phyloP scores from a whole-genome alignment of 1,140 invertebrate species.

The Macrobrachium nipponense region DNA sequence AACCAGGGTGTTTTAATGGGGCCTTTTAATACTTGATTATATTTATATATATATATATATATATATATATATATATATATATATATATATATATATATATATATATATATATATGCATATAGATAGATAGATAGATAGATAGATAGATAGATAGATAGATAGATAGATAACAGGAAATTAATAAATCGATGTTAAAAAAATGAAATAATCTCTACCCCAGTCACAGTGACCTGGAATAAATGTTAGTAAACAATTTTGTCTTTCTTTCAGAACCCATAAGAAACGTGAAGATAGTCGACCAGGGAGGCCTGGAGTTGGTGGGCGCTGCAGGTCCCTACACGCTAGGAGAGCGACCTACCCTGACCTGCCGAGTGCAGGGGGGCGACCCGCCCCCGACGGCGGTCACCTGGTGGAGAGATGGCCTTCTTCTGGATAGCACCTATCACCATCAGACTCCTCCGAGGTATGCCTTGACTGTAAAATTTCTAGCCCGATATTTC shows the following conservation, averaged over 20 bases:
- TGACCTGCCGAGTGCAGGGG: slow-evolving; percentile 53
- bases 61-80: background rate
- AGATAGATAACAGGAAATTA: background rate
- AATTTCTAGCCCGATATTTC: background rate
- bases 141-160: slow-evolving; percentile 9
- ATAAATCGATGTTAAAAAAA: no score
- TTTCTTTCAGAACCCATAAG: slow-evolving; percentile 53
- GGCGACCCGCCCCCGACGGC: slow-evolving; percentile 58
- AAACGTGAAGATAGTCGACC: slow-evolving; percentile 57
- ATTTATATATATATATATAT: no score
- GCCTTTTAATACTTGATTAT: no score
- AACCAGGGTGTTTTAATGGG: no score
- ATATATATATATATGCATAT: background rate
- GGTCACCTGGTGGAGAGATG: slow-evolving; percentile 64
- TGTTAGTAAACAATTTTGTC: background rate
- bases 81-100: background rate
- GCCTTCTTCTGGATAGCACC: slow-evolving; percentile 61
- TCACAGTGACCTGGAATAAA: background rate
- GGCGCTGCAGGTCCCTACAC: slow-evolving; percentile 58
- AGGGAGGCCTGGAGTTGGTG: slow-evolving; percentile 50
- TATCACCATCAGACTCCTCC: slow-evolving; percentile 43
- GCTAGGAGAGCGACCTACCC: slow-evolving; percentile 48
- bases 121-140: background rate
- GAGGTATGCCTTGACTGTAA: slow-evolving; percentile 25
- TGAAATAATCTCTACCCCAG: no score